Conservation (phyloP, 2,888 invertebrate genomes). For the Hylaea fasciaria region DNA sequence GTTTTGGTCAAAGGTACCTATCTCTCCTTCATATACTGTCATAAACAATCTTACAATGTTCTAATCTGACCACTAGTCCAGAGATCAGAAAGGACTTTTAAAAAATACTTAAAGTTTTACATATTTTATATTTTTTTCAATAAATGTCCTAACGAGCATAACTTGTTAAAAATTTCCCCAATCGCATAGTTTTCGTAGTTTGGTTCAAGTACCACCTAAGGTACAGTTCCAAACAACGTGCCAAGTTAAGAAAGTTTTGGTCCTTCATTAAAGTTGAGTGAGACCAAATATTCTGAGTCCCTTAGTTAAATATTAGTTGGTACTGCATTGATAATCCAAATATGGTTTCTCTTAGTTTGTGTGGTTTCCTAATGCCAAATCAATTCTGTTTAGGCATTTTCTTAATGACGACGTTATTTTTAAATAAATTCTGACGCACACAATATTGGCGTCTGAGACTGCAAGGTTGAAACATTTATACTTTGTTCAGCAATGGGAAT, state of each 20-base stretch:
- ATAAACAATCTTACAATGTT: too few species aligned
- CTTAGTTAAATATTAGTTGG: conserved; percentile 23
- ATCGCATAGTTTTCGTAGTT: conserved; percentile 22
- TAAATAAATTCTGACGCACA: conserved; percentile 19
- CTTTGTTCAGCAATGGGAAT: conserved; percentile 15
- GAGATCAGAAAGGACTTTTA: too few species aligned
- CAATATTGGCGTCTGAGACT: conserved; percentile 27
- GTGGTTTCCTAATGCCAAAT: conserved; percentile 26
- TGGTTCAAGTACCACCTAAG: conserved; percentile 31
- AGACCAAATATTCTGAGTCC: conserved; percentile 48
- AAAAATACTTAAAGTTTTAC: too few species aligned
- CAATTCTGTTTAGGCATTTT: conserved; percentile 15
- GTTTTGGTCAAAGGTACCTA: background rate
- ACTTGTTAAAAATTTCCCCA: conserved; percentile 21
- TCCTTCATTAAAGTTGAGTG: conserved; percentile 54
- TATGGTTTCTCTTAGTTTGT: background rate
- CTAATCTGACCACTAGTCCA: too few species aligned
- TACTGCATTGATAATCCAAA: conserved; percentile 10
- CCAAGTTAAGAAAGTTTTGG: conserved; percentile 42
- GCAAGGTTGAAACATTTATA: conserved; percentile 22
- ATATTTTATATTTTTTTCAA: too few species aligned
- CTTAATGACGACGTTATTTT: conserved; percentile 26
- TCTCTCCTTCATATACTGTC: too few species aligned
- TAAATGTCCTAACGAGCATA: background rate
- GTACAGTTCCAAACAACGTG: conserved; percentile 36